A percentile compares a stretch with the other conserved stretches of the same genome.
Evolutionary conservation across 1,140 invertebrate genomes (phyloP).

Genomic region (Neodiprion lecontei): DNA sequence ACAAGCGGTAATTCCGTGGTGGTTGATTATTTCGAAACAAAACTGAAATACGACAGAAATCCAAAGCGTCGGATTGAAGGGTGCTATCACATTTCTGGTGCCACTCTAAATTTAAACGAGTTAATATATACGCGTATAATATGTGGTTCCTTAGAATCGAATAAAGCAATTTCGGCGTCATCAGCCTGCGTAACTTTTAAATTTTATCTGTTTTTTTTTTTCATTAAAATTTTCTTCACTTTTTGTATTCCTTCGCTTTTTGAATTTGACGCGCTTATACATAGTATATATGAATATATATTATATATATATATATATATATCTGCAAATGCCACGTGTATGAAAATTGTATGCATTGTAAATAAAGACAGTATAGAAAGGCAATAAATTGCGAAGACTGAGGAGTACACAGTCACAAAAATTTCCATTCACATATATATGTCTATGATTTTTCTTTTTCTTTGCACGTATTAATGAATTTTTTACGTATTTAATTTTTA

Average conservation of each 20-base stretch:
- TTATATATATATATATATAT: too few species aligned
- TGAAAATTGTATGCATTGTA: not conserved
- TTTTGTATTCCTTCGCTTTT: not conserved
- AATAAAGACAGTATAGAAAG: not conserved
- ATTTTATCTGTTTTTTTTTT: not conserved
- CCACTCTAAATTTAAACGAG: too few species aligned
- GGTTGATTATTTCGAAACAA: too few species aligned
- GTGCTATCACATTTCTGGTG: too few species aligned
- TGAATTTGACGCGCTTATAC: too few species aligned
- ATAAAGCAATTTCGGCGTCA: conserved; percentile 5
- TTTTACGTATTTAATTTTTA: not conserved
- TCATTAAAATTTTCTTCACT: not conserved
- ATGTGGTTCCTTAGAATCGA: not conserved
- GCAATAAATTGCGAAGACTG: not conserved
- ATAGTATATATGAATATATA: too few species aligned
- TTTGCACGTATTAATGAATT: not conserved
- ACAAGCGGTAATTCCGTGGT: too few species aligned
- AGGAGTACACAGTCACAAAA: not conserved
- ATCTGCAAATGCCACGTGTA: too few species aligned
- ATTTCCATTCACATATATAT: not conserved
- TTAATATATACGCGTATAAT: not conserved
- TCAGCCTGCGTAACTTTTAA: not conserved
- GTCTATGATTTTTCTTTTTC: not conserved
- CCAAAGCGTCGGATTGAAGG: too few species aligned
- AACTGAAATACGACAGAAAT: too few species aligned